Conservation (phyloP, 2,113 vertebrate species). For the Acrocephalus kingi region DNA sequence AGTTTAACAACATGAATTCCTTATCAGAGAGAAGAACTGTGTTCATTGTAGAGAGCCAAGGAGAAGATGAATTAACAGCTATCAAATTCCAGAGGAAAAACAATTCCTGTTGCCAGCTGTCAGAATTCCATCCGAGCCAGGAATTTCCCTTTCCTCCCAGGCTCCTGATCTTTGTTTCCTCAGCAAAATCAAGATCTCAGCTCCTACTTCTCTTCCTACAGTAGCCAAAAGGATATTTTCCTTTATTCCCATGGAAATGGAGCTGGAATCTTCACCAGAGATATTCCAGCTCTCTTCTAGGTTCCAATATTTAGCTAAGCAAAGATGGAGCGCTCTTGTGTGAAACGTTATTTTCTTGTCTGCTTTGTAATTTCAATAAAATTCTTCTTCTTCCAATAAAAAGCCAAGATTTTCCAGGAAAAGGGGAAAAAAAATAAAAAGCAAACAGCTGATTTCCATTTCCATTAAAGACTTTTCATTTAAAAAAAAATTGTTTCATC, state of each 20-base stretch:
- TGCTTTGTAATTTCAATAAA: not conserved
- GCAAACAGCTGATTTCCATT: constrained; percentile 24
- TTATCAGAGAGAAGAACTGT: constrained; percentile 63
- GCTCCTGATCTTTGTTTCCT: not conserved
- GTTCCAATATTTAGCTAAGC: not conserved
- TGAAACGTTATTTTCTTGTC: not conserved
- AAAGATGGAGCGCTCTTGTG: not conserved
- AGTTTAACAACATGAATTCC: constrained; percentile 80
- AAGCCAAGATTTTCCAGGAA: not conserved
- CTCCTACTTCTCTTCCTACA: not conserved
- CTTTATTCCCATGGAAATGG: not conserved
- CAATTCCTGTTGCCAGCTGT: constrained; percentile 51
- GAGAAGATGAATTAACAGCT: constrained; percentile 74
- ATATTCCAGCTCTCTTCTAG: not conserved
- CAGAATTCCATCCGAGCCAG: constrained; percentile 31
- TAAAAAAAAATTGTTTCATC: not conserved
- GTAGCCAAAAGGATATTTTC: not conserved
- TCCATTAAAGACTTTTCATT: not conserved
- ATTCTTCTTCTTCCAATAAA: not conserved
- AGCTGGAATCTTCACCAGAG: not conserved
- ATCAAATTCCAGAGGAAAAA: constrained; percentile 67
- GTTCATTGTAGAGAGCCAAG: constrained; percentile 52
- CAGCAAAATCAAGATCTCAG: not conserved
- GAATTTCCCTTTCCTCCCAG: not conserved
- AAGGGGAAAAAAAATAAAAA: not conserved